Conservation (phyloP, 2,797 vertebrate genomes). For the Typhlichthys subterraneus region DNA sequence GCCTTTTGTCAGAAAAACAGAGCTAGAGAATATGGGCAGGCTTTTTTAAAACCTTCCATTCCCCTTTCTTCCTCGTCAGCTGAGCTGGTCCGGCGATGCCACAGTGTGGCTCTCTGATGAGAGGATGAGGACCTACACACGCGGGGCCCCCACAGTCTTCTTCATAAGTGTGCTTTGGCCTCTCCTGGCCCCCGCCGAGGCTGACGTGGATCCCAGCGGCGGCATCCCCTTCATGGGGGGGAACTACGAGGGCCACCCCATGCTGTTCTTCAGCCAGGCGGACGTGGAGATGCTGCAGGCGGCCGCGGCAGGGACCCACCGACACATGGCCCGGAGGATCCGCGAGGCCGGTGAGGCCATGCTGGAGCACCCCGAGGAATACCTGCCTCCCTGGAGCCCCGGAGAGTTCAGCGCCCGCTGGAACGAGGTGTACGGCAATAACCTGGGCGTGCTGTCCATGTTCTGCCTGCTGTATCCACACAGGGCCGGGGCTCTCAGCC, state of each 20-base stretch:
- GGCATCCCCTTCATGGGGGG: conserved; percentile 91
- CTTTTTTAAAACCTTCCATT: conserved; percentile 49
- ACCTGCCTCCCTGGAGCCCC: conserved; percentile 93
- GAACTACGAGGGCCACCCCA: conserved; percentile 92
- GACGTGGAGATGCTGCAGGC: conserved; percentile 84
- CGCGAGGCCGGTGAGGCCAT: conserved; percentile 87
- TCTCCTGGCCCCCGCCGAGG: conserved; percentile 62
- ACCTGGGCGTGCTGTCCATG: conserved; percentile 94
- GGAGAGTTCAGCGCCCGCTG: conserved; percentile 91
- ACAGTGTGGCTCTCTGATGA: conserved; percentile 83
- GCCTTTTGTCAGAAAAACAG: conserved; percentile 48
- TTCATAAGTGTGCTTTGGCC: conserved; percentile 88
- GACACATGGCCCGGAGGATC: conserved; percentile 83
- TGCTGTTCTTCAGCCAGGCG: conserved; percentile 89
- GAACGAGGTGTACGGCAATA: conserved; percentile 98
- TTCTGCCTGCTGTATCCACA: conserved; percentile 96
- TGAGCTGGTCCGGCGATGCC: conserved; percentile 84
- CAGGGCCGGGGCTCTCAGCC: conserved; percentile 85
- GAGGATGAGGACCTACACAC: conserved; percentile 95
- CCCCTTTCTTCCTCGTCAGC: conserved; percentile 55
- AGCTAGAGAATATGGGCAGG: conserved; percentile 43
- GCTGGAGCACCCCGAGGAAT: conserved; percentile 88
- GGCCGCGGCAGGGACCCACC: conserved; percentile 80
- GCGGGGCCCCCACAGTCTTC: conserved; percentile 95
- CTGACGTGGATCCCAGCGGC: conserved; percentile 70